phyloP scores from a whole-genome alignment of 2,888 invertebrate species.

The Merodon equestris region DNA sequence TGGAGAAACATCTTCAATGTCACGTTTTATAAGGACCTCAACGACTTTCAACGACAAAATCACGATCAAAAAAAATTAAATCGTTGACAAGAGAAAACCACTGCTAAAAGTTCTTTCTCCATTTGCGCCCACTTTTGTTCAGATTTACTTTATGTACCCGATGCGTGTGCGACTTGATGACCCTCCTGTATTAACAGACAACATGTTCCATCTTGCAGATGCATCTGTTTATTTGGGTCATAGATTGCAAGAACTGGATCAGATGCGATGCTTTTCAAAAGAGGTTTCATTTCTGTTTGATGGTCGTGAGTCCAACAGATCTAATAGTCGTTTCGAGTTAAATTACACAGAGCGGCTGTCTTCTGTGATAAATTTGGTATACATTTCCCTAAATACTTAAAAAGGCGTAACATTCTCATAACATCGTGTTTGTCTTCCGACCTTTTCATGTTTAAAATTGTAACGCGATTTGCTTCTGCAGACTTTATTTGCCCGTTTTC shows the following conservation, averaged over 20 bases:
- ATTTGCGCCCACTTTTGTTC: slow-evolving; percentile 75
- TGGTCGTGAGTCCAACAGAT: too few relatives aligned
- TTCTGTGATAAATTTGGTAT: slow-evolving; percentile 57
- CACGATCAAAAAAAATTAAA: slow-evolving; percentile 69
- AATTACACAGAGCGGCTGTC: slow-evolving; percentile 35
- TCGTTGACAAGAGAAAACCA: too few relatives aligned
- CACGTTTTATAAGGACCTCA: too few relatives aligned
- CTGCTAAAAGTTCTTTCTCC: slow-evolving; percentile 75
- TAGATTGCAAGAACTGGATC: slow-evolving; percentile 34
- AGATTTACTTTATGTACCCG: too few relatives aligned
- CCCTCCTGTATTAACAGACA: slow-evolving; percentile 72
- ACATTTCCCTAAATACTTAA: too few relatives aligned
- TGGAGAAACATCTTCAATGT: too few relatives aligned
- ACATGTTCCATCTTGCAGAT: slow-evolving; percentile 69
- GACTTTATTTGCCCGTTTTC: slow-evolving; percentile 52
- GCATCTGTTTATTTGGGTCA: slow-evolving; percentile 64
- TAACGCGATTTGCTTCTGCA: slow-evolving; percentile 34
- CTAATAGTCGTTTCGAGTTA: slow-evolving; percentile 50
- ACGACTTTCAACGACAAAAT: too few relatives aligned
- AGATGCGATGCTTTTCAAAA: slow-evolving; percentile 13
- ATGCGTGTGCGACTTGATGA: slow-evolving; percentile 72
- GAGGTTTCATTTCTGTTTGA: slow-evolving; percentile 14
- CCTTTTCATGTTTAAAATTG: too few relatives aligned
- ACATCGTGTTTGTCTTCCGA: slow-evolving; percentile 28
- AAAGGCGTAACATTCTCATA: slow-evolving; percentile 42